Base-by-base conservation (phyloP, 2,797 vertebrate species). In the Paguma larvata region DNA sequence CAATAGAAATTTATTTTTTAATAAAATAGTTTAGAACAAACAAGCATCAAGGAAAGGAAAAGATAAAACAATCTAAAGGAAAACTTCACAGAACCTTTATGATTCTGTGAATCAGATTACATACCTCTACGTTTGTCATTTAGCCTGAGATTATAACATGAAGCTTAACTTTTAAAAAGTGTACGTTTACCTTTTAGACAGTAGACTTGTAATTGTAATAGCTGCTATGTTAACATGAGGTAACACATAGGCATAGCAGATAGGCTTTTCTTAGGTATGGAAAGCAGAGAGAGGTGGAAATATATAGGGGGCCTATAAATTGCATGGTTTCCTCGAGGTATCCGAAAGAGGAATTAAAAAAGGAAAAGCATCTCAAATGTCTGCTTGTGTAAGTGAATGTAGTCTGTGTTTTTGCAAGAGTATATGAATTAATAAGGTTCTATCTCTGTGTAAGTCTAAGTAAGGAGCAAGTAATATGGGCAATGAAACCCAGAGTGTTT, bases 401-500 rank as follows among this genome's bases (percentile, higher is more conserved):
- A n/a, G n/a, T 93, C 21, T 82, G 15, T 85, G 27, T 92, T 88
- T 56, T 25, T 72, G 5, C 2, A 44, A 78, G 4, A 67, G n/a
- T 79, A 56, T 72, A 6, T 70, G 21, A 73, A 87, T 93, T 87
- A 77, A 44, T 68, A 73, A 14, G 8, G 21, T 75, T 48, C 13
- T 59, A 21, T 92, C 23, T 78, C 62, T 83, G 4, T 93, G 32
- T 77, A 72, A 2, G 32, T 89, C 6, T 65, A 94, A 85, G 56
- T 72, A 88, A 87, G 89, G 48, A 94, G 48, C 21, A 93, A 91
- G 34, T 65, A 90, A 84, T 77, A 65, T 30, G 38, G 41, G 44
- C 1, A 91, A n/a, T 90, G 46, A 73, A 79, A 65, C 16, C 38
- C n/a, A 83, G 44, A 73, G 30, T 63, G 51, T 96, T 92, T 65